Conservation (phyloP, 2,113 vertebrate genomes). For the Gobiocypris rarus region DNA sequence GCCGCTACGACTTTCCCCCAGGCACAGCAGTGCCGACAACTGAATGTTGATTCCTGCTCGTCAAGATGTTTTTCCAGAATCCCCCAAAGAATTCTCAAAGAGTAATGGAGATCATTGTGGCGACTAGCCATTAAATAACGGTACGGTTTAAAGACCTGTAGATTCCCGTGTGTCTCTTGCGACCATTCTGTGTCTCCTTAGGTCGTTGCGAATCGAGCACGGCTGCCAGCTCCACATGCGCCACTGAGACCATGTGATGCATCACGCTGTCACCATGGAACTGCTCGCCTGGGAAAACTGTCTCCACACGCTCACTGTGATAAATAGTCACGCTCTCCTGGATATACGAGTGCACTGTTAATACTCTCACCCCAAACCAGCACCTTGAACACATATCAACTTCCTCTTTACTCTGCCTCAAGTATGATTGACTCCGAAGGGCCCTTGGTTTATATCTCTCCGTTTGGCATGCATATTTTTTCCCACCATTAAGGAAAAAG, state of each 20-base stretch:
- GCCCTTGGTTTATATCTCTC: background rate
- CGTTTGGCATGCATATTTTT: background rate
- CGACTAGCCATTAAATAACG: background rate
- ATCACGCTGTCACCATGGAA: slow-evolving; percentile 23
- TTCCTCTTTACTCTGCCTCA: background rate
- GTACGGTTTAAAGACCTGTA: background rate
- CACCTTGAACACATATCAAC: slow-evolving; percentile 2
- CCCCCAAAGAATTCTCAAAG: background rate
- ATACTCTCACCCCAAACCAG: slow-evolving; percentile 4
- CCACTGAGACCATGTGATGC: slow-evolving; percentile 1
- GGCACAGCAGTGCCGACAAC: background rate
- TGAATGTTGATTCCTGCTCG: slow-evolving; percentile 16
- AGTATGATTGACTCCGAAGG: background rate
- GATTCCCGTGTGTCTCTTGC: slow-evolving; percentile 2
- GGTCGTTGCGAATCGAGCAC: background rate
- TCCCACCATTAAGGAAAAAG: background rate
- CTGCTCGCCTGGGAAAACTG: slow-evolving; percentile 2
- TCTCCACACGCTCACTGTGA: slow-evolving; percentile 48
- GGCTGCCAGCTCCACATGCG: background rate
- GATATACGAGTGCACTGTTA: background rate
- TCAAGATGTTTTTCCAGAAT: background rate
- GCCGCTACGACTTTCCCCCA: background rate
- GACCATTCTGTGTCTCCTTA: background rate
- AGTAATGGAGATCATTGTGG: background rate
- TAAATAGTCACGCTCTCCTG: slow-evolving; percentile 21